Evolutionary conservation across 2,797 vertebrate species (phyloP).

Genomic region (Gymnopithys bicolor): DNA sequence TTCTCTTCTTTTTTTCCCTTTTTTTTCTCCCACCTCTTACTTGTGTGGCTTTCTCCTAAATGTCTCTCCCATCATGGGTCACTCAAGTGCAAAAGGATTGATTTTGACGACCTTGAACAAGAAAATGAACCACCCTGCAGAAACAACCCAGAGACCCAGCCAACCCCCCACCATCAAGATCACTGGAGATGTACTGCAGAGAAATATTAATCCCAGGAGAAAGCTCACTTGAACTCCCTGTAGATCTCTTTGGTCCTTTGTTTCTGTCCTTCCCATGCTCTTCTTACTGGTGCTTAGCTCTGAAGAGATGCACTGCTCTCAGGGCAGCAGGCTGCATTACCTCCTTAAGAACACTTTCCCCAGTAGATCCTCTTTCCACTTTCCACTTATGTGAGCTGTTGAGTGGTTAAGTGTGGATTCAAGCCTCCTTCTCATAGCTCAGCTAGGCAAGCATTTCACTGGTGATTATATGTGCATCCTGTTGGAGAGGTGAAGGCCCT

Average conservation of each 20-base stretch:
- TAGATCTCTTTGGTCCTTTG: not conserved
- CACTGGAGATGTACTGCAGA: not conserved
- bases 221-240: not conserved
- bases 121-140: not conserved
- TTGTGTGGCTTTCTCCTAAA: not conserved
- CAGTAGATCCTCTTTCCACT: not conserved
- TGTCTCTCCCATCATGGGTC: accelerated
- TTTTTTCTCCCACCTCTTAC: not conserved
- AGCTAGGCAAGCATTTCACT: not conserved
- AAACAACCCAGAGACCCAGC: not conserved
- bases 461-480: not conserved
- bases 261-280: not conserved
- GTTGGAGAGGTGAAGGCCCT: not conserved
- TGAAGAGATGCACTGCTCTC: constrained; percentile 8
- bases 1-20: no score
- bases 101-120: not conserved
- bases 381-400: not conserved
- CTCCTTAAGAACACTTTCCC: not conserved
- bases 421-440: constrained; percentile 33
- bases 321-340: not conserved
- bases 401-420: constrained; percentile 36
- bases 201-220: not conserved
- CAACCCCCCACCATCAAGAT: not conserved
- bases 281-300: not conserved
- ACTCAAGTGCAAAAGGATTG: not conserved